Evolutionary conservation across 2,797 vertebrate species (phyloP).

Genomic region (Diceros bicornis): DNA sequence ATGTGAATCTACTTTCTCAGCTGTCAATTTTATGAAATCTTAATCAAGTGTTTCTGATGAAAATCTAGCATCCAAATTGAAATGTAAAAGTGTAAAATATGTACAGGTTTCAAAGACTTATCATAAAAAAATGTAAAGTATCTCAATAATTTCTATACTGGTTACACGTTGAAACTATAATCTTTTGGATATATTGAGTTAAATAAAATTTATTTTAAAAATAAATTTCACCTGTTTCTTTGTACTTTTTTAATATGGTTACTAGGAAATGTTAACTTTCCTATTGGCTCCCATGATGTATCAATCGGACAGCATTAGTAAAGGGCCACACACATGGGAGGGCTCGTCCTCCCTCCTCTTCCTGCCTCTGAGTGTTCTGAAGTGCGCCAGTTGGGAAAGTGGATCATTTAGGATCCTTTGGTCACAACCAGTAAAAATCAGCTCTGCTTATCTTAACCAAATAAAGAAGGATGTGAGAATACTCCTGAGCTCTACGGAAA

Average conservation of each 20-base stretch:
- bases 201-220: slow-evolving; percentile 45
- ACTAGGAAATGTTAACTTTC: neutral
- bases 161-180: neutral
- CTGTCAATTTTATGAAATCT: slow-evolving; percentile 51
- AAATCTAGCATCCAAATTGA: slow-evolving; percentile 25
- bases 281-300: neutral
- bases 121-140: neutral
- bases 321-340: neutral
- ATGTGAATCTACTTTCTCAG: slow-evolving; percentile 7
- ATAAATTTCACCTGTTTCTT: neutral
- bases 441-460: neutral
- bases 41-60: slow-evolving; percentile 49
- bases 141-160: neutral
- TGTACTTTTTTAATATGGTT: neutral
- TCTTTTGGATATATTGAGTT: neutral
- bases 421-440: neutral
- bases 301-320: neutral
- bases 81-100: slow-evolving; percentile 31
- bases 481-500: neutral
- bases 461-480: neutral
- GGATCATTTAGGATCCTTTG: neutral
- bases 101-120: slow-evolving; percentile 24
- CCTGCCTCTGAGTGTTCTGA: neutral
- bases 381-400: neutral
- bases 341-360: neutral